Evolutionary conservation across 2,113 vertebrate genomes (phyloP).

Genomic region (Poeciliopsis prolifica): DNA sequence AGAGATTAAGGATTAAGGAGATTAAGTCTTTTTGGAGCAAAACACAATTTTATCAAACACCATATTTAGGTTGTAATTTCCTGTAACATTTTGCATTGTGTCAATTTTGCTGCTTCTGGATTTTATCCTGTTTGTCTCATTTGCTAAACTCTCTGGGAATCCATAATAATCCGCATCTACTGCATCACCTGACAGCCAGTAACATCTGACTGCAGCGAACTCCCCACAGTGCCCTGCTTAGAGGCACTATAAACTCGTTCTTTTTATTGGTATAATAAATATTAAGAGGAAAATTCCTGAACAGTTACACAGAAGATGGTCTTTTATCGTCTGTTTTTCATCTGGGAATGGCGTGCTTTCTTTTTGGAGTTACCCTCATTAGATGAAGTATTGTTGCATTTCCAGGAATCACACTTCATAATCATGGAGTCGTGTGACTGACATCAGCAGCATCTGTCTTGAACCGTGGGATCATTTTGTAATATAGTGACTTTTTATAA

Average conservation of each 20-base stretch:
- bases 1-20: constrained; percentile 26
- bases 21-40: constrained; percentile 14
- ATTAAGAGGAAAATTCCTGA: neutral
- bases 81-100: constrained; percentile 2
- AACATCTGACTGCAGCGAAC: constrained; percentile 17
- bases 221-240: neutral
- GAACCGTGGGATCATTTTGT: neutral
- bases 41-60: constrained; percentile 10
- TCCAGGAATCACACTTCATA: neutral
- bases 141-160: constrained; percentile 38
- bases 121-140: constrained; percentile 15
- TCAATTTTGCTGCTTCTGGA: constrained; percentile 2
- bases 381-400: too few relatives aligned
- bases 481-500: too few relatives aligned
- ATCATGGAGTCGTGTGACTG: neutral
- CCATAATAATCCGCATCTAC: constrained; percentile 28
- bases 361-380: neutral
- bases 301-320: neutral
- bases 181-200: constrained; percentile 20
- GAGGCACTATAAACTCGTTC: neutral
- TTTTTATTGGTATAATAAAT: neutral
- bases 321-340: neutral
- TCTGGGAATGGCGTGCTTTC: too few relatives aligned
- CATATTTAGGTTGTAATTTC: constrained; percentile 12
- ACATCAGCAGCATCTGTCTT: neutral